Percentiles rank a stretch among this genome's conserved stretches.
Conservation (phyloP, 1,140 invertebrate genomes). For the Drosophila pectinifera region DNA sequence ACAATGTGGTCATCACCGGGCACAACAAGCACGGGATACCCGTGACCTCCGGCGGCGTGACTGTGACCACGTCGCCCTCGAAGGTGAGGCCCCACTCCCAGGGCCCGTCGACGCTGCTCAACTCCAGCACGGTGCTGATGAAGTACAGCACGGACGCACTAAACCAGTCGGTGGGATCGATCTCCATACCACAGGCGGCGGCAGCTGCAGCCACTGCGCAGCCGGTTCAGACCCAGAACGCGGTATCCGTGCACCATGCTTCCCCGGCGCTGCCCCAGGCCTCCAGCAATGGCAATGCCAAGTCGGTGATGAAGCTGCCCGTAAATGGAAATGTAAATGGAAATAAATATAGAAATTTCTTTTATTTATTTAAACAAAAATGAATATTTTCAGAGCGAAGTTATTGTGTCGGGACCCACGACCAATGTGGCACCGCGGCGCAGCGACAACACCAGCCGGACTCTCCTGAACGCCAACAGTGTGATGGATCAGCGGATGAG, state of each 20-base stretch:
- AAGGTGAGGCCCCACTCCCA: conserved; percentile 86
- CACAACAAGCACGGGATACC: conserved; percentile 86
- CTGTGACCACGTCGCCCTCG: conserved; percentile 87
- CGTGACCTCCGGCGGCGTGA: conserved; percentile 87
- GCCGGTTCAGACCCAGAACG: conserved; percentile 55
- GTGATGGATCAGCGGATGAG: conserved; percentile 90
- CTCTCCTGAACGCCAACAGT: conserved; percentile 88
- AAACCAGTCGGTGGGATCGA: conserved; percentile 83
- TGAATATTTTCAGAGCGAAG: conserved; percentile 64
- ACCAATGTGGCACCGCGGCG: conserved; percentile 88
- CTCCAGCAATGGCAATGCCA: conserved; percentile 77
- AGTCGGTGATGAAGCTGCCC: conserved; percentile 83
- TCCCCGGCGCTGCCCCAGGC: conserved; percentile 78
- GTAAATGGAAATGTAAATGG: conserved; percentile 75
- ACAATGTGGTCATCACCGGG: conserved; percentile 85
- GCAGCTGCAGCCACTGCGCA: conserved; percentile 14
- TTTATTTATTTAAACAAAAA: too few relatives aligned
- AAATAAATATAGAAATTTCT: too few relatives aligned
- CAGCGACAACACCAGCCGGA: conserved; percentile 90
- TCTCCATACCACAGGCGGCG: conserved; percentile 64
- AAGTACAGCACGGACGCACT: conserved; percentile 83
- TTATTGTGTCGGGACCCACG: conserved; percentile 86
- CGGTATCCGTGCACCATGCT: conserved; percentile 82
- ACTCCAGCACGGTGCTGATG: conserved; percentile 80
- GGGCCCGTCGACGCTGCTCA: conserved; percentile 85